phyloP scores from a whole-genome alignment of 2,113 vertebrate species.

The Gyps fulvus region DNA sequence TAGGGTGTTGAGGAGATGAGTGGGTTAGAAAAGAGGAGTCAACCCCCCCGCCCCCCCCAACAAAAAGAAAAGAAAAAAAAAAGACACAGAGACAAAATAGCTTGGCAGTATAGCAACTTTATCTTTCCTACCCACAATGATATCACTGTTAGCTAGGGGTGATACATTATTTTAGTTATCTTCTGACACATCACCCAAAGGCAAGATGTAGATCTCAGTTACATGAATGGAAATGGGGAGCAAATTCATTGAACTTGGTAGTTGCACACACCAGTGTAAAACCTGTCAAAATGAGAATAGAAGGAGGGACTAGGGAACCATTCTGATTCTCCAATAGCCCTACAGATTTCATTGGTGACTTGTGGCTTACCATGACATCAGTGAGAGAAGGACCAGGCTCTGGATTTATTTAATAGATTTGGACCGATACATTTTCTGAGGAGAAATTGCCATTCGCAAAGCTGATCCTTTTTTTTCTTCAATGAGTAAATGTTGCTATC shows the following conservation, averaged over 20 bases:
- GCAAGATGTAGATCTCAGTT: not conserved
- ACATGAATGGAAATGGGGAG: not conserved
- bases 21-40: not conserved
- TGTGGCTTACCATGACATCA: not conserved
- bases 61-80: not conserved
- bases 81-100: not conserved
- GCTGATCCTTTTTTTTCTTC: not conserved
- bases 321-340: not conserved
- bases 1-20: not conserved
- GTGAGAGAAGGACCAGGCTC: not conserved
- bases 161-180: not conserved
- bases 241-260: not conserved
- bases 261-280: not conserved
- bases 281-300: not conserved
- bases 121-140: not conserved
- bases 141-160: not conserved
- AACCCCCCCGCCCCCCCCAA: rapidly evolving
- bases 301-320: not conserved
- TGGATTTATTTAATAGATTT: not conserved
- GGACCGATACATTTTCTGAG: not conserved
- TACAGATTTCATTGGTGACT: not conserved
- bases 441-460: not conserved
- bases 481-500: not conserved
- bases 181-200: not conserved
- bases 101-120: not conserved